Evolutionary conservation across 2,888 invertebrate genomes (phyloP).

Genomic region (Heliconius aoede): DNA sequence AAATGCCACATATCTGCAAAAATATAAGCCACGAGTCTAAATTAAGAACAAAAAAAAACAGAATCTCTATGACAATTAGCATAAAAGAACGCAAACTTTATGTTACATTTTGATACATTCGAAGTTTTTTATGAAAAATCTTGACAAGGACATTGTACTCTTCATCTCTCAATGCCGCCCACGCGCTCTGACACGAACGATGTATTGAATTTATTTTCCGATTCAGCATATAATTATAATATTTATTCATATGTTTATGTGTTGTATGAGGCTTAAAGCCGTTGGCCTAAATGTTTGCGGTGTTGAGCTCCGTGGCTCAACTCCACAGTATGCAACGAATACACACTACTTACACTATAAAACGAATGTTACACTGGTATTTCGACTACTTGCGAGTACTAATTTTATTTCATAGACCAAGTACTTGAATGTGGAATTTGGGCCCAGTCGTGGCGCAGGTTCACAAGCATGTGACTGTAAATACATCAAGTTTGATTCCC

Average conservation of each 20-base stretch:
- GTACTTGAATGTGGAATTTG: no score
- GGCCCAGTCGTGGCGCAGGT: no score
- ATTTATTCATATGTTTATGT: neutral
- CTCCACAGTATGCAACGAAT: no score
- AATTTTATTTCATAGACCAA: no score
- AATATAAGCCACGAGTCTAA: neutral
- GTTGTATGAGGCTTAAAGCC: neutral
- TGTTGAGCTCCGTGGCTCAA: neutral
- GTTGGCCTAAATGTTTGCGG: neutral
- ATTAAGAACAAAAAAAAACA: neutral
- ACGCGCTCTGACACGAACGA: neutral
- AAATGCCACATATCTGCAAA: neutral
- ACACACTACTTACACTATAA: no score
- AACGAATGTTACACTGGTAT: no score
- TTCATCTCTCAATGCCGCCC: neutral
- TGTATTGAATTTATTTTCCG: neutral
- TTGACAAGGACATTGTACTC: conserved; percentile 8
- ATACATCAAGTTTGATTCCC: no score
- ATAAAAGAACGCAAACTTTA: neutral
- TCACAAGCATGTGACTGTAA: no score
- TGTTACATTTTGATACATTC: neutral
- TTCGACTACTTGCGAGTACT: no score
- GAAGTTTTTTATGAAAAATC: conserved; percentile 9
- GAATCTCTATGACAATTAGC: neutral
- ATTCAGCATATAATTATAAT: neutral